Conservation (phyloP, 2,888 invertebrate genomes). For the Drepana falcataria region DNA sequence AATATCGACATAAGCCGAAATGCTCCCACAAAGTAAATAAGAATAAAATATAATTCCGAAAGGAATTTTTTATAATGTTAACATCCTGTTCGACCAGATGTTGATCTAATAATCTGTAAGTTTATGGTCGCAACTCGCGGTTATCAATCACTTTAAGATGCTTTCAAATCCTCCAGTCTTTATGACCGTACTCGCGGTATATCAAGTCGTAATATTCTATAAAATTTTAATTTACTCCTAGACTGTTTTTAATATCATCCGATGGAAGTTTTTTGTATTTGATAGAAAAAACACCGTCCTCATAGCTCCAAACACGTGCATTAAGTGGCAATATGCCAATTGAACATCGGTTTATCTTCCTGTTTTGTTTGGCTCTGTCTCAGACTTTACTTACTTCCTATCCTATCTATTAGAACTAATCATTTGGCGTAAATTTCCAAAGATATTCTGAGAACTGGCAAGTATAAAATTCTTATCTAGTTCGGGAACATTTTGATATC, state of each 20-base stretch:
- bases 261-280: background rate
- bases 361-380: constrained; percentile 54
- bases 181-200: background rate
- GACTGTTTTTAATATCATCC: background rate
- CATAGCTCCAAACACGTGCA: constrained; percentile 20
- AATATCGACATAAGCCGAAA: background rate
- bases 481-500: too few species aligned
- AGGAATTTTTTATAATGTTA: background rate
- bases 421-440: constrained; percentile 22
- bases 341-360: constrained; percentile 41
- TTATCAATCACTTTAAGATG: background rate
- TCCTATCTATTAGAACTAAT: constrained; percentile 27
- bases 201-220: background rate
- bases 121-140: background rate
- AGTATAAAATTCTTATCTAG: background rate
- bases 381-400: constrained; percentile 36
- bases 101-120: background rate
- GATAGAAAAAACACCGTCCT: background rate
- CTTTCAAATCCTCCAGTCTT: background rate
- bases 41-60: background rate
- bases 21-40: background rate
- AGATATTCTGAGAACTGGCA: background rate
- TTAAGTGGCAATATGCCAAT: constrained; percentile 30
- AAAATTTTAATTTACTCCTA: background rate
- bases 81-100: background rate